Conservation (phyloP, 2,888 invertebrate genomes). For the Drosophila algonquin region DNA sequence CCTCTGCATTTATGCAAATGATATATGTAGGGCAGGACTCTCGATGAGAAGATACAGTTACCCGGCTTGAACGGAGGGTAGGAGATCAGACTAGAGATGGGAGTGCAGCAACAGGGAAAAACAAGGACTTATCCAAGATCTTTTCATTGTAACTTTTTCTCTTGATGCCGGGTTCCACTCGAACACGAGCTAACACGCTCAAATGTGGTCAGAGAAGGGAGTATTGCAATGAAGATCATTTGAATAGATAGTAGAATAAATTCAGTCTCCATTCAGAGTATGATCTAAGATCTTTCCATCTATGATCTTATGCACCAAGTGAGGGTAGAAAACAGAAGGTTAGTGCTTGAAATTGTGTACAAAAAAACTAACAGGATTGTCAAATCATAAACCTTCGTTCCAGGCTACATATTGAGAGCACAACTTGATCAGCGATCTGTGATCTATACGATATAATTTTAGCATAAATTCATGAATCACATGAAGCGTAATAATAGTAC, state of each 20-base stretch:
- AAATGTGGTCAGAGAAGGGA: not conserved
- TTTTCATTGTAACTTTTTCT: not conserved
- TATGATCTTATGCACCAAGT: not conserved
- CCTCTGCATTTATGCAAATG: slow-evolving; percentile 41
- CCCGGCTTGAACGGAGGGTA: not conserved
- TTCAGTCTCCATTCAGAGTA: not conserved
- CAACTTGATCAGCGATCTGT: too few relatives aligned
- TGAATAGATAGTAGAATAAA: not conserved
- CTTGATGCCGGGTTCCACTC: not conserved
- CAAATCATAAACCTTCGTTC: not conserved
- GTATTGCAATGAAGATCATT: not conserved
- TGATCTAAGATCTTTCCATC: not conserved
- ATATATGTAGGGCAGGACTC: slow-evolving; percentile 9
- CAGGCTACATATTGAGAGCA: too few relatives aligned
- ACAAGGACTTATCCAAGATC: not conserved
- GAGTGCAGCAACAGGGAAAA: not conserved
- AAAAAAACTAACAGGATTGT: not conserved
- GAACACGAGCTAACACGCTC: not conserved
- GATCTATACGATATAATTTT: too few relatives aligned
- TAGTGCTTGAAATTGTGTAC: not conserved
- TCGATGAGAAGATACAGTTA: slow-evolving; percentile 31
- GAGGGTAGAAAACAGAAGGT: not conserved
- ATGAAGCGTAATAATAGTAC: too few relatives aligned
- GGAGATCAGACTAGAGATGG: slow-evolving; percentile 6
- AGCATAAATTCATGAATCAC: too few relatives aligned